phyloP scores from a whole-genome alignment of 2,888 invertebrate genomes.

The Drosophila pseudotalamancana region DNA sequence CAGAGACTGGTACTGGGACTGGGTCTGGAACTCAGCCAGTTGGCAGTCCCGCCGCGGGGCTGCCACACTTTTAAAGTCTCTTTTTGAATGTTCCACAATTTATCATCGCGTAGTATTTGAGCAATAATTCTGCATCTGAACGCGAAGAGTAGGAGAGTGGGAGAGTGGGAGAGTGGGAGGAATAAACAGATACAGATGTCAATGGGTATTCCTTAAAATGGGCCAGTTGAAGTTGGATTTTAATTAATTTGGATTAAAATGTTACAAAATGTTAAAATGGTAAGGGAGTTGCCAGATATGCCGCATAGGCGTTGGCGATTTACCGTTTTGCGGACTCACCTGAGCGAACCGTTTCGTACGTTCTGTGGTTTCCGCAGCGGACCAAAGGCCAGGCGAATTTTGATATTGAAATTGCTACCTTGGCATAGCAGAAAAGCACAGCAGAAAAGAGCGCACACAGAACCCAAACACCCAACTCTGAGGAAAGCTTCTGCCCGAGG shows the following conservation, averaged over 20 bases:
- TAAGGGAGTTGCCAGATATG: slow-evolving; percentile 61
- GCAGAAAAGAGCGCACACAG: background rate
- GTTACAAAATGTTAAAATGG: slow-evolving; percentile 51
- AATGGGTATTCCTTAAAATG: slow-evolving; percentile 47
- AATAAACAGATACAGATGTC: slow-evolving; percentile 59
- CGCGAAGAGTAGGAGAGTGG: slow-evolving; percentile 7
- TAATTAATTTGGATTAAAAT: slow-evolving; percentile 77
- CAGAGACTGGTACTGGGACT: background rate
- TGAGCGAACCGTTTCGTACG: slow-evolving; percentile 45
- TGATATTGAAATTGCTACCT: slow-evolving; percentile 79
- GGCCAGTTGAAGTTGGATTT: slow-evolving; percentile 52
- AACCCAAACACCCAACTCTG: slow-evolving; percentile 45
- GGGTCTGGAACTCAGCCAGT: slow-evolving; percentile 16
- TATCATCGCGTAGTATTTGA: slow-evolving; percentile 52
- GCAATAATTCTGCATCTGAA: slow-evolving; percentile 49
- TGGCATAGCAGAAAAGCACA: slow-evolving; percentile 39
- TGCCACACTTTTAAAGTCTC: slow-evolving; percentile 74
- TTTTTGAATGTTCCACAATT: slow-evolving; percentile 65
- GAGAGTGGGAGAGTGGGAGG: slow-evolving; percentile 5
- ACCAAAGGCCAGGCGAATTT: slow-evolving; percentile 75
- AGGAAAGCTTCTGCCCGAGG: slow-evolving; percentile 69
- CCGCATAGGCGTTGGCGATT: slow-evolving; percentile 75
- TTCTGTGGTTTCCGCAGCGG: slow-evolving; percentile 45
- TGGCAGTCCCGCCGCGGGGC: slow-evolving; percentile 41
- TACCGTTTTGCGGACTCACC: slow-evolving; percentile 71